Evolutionary conservation across 2,797 vertebrate species (phyloP), one percentile per base, ranked within the genome.

Genomic region (Etheostoma nigrum): DNA sequence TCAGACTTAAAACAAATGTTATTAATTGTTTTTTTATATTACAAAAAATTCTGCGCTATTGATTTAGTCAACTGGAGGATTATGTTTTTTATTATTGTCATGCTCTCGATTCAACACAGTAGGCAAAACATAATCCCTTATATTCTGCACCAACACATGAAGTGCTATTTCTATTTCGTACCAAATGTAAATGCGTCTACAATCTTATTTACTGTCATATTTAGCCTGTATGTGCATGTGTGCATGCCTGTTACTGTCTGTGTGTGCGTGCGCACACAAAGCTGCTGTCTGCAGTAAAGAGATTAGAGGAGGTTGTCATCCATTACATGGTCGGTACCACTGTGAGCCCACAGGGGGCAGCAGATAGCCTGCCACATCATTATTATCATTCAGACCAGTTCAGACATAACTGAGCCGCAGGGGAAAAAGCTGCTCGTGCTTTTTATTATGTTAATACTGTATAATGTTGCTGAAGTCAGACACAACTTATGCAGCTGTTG

Each of bases 281-380:
- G 55, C 70, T 63, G 78, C 72, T 33, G 82, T 63, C 81, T 88
- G 90, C 86, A 86, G 80, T 62, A 79, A 69, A 16, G 49, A 82
- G 89, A 92, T 92, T 91, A 92, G 51, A 71, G 63, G 57, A 74
- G 19, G 9, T 63, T 63, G 82, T 82, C 74, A 71, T 47, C 25
- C 68, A 49, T 63, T 19, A 47, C 68, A 63, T 45, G 42, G 30
- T 1, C 66, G 79, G 69, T 90, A 65, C 74, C 30, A 7, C 40
- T 33, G 45, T 12, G 27, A 52, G 47, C 85, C 89, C 53, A 64
- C 81, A 92, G 91, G 86, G 88, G 93, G 91, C 91, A 75, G 77
- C 78, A 93, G 78, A 91, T 51, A 85, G 64, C 76, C 21, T 21
- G 18, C 42, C 33, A 61, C 54, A 67, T 64, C 62, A 74, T 72